Evolutionary conservation across 2,113 vertebrate genomes (phyloP).

Genomic region (Delphinapterus leucas): DNA sequence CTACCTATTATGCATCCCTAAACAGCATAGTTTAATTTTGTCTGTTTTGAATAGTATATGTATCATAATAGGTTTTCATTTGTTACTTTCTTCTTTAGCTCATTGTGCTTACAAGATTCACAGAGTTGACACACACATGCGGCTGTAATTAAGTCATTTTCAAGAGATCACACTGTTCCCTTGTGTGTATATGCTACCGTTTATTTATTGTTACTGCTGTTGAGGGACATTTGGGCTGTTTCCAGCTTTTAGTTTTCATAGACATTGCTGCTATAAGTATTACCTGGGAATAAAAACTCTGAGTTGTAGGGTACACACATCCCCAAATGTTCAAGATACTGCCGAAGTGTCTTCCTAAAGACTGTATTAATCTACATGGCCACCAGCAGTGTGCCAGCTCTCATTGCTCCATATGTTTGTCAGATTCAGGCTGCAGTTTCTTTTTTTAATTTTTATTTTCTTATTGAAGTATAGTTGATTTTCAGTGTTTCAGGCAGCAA

Average conservation of each 20-base stretch:
- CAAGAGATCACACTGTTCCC: background rate
- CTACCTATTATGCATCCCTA: background rate
- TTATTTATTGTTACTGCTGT: background rate
- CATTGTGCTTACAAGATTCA: background rate
- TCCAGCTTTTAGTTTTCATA: background rate
- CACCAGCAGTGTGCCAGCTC: background rate
- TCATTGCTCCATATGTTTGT: background rate
- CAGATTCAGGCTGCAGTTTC: background rate
- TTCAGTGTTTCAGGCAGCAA: background rate
- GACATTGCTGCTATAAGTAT: background rate
- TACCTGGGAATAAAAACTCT: background rate
- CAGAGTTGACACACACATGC: background rate
- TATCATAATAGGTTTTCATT: background rate
- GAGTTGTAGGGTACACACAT: background rate
- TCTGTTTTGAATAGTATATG: background rate
- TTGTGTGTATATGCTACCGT: background rate
- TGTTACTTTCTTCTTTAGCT: background rate
- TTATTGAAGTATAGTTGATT: background rate
- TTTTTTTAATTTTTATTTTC: background rate
- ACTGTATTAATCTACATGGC: background rate
- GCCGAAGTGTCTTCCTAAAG: background rate
- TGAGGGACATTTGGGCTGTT: background rate
- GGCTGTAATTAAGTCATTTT: conserved; percentile 20
- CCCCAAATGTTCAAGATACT: background rate
- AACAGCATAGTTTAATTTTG: background rate